These are phyloP conservation scores for Channa striata DNA, from an alignment of 2,797 vertebrate species.

Conservation along the genomic window DNA sequence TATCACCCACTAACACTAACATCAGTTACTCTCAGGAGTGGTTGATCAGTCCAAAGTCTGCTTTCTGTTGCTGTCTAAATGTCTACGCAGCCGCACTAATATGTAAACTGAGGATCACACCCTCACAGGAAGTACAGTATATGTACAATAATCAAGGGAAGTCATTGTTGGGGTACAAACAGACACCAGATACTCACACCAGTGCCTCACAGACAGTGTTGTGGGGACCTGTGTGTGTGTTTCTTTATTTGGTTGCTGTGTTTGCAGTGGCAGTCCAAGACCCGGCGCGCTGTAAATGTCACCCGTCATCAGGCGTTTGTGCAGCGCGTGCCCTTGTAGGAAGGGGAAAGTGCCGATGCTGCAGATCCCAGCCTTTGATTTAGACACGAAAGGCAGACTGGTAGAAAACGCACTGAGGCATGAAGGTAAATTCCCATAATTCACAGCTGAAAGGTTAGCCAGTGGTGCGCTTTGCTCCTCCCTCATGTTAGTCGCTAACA, in stretches of 20 bases:
- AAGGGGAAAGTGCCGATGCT: constrained; percentile 92
- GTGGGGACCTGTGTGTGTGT: constrained; percentile 38
- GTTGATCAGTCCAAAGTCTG: not conserved
- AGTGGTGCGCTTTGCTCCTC: constrained; percentile 84
- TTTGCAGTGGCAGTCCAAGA: constrained; percentile 64
- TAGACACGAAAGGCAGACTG: constrained; percentile 90
- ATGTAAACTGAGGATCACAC: not conserved
- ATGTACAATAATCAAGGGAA: constrained; percentile 32
- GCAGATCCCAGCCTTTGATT: constrained; percentile 94
- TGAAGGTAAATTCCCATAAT: constrained; percentile 99
- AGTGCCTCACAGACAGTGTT: constrained; percentile 45
- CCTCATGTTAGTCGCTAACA: constrained; percentile 89
- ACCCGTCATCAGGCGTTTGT: constrained; percentile 78
- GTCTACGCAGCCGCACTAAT: not conserved
- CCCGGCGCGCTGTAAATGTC: constrained; percentile 82
- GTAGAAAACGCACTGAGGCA: constrained; percentile 89
- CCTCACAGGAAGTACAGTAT: not conserved
- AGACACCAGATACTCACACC: constrained; percentile 25
- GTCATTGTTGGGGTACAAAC: constrained; percentile 43
- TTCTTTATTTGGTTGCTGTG: constrained; percentile 31
- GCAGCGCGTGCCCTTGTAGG: constrained; percentile 86
- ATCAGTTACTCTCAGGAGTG: no score
- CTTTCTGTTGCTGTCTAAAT: constrained; percentile 10
- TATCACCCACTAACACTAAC: no score
- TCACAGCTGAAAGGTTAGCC: constrained; percentile 93